These are phyloP conservation scores for Burhinus oedicnemus DNA, from an alignment of 2,113 vertebrate genomes.

Conservation along the genomic window DNA sequence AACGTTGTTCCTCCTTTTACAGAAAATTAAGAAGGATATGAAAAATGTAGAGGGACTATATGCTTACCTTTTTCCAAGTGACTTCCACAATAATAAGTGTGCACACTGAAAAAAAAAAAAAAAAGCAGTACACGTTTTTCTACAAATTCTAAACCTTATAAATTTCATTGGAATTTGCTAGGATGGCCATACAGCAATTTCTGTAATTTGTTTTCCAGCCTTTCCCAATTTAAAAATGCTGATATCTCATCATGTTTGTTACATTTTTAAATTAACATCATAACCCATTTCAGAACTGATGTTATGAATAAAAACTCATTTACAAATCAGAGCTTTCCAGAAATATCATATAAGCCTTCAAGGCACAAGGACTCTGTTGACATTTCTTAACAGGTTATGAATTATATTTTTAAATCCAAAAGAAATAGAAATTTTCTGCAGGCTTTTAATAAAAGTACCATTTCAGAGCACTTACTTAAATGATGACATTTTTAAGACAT, in stretches of 20 bases:
- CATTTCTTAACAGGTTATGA: not conserved
- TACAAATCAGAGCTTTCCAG: not conserved
- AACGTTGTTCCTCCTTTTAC: not conserved
- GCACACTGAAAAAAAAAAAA: not conserved
- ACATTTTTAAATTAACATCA: not conserved
- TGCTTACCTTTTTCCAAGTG: accelerated
- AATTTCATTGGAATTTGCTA: not conserved
- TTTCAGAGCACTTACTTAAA: not conserved
- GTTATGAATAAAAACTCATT: not conserved
- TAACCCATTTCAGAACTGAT: not conserved
- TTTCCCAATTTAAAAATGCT: not conserved
- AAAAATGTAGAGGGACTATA: not conserved
- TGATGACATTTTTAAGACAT: not conserved
- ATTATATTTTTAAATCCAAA: not conserved
- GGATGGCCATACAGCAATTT: not conserved
- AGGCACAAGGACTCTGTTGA: no score
- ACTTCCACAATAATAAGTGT: not conserved
- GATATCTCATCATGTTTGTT: not conserved
- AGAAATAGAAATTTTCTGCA: not conserved
- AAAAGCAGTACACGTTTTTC: not conserved
- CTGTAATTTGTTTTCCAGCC: not conserved
- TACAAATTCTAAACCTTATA: not conserved
- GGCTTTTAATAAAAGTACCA: not conserved
- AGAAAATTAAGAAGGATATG: not conserved
- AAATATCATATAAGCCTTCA: not conserved